A percentile compares a stretch with the other conserved stretches of the same genome.
Conservation (phyloP, 2,888 invertebrate genomes). For the Sturmia bella region DNA sequence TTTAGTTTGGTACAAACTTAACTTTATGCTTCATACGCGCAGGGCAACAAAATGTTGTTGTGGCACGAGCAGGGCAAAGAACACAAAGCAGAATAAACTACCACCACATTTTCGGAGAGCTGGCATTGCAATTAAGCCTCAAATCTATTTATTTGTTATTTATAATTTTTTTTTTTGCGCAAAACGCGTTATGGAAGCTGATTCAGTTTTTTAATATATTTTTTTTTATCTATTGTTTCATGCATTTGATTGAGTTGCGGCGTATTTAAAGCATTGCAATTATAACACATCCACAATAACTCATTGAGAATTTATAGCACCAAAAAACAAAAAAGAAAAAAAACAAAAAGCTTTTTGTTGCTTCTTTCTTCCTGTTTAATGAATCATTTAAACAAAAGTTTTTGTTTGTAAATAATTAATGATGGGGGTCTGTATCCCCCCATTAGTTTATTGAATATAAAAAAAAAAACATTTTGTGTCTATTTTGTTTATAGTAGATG, state of each 20-base stretch:
- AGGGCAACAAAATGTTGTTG: too few relatives aligned
- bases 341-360: slow-evolving; percentile 11
- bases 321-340: too few relatives aligned
- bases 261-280: slow-evolving; percentile 1
- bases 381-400: slow-evolving; percentile 45
- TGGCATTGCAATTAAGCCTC: too few relatives aligned
- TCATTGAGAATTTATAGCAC: slow-evolving; percentile 43
- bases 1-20: too few relatives aligned
- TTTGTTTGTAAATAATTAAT: slow-evolving; percentile 28
- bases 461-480: slow-evolving; percentile 20
- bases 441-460: slow-evolving; percentile 4
- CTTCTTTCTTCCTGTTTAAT: slow-evolving; percentile 34
- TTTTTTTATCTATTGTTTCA: background rate
- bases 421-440: slow-evolving; percentile 27
- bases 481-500: slow-evolving; percentile 9
- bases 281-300: slow-evolving; percentile 30
- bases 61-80: too few relatives aligned
- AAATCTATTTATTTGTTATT: too few relatives aligned
- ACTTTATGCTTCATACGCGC: too few relatives aligned
- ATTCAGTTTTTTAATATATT: background rate
- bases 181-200: too few relatives aligned
- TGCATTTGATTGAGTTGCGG: background rate
- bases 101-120: too few relatives aligned
- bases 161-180: too few relatives aligned
- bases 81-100: too few relatives aligned